These are phyloP conservation scores for Calliopsis andreniformis DNA, from an alignment of 1,140 invertebrate species.

Conservation along the genomic window DNA sequence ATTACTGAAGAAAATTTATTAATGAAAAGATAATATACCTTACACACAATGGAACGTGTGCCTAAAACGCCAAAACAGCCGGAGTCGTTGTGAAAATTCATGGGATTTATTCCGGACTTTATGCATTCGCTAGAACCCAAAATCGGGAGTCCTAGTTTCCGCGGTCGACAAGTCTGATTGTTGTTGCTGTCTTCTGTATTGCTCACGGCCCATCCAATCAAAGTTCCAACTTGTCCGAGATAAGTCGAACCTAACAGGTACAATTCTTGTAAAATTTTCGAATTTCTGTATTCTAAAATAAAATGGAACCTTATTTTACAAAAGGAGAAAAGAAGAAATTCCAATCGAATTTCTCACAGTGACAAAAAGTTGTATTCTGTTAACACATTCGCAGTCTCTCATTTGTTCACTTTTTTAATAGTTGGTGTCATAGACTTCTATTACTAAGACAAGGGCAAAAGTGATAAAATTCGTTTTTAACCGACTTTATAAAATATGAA, in stretches of 20 bases:
- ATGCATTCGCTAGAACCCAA: constrained; percentile 78
- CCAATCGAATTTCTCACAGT: too few relatives aligned
- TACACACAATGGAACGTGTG: constrained; percentile 77
- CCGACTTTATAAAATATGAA: too few relatives aligned
- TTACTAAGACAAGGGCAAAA: too few relatives aligned
- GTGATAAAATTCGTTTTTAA: too few relatives aligned
- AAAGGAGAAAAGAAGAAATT: too few relatives aligned
- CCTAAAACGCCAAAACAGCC: constrained; percentile 82
- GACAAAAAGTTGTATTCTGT: too few relatives aligned
- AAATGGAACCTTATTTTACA: too few relatives aligned
- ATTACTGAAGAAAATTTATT: too few relatives aligned
- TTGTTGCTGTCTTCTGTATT: constrained; percentile 40
- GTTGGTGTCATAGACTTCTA: too few relatives aligned
- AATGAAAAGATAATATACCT: constrained; percentile 67
- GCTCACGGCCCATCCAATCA: constrained; percentile 82
- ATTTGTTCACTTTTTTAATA: too few relatives aligned
- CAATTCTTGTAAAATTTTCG: not conserved
- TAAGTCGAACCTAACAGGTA: constrained; percentile 76
- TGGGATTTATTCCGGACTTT: constrained; percentile 68
- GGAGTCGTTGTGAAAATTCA: constrained; percentile 78
- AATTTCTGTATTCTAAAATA: too few relatives aligned
- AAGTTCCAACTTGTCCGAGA: constrained; percentile 82
- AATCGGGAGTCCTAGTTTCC: constrained; percentile 81
- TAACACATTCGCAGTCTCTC: too few relatives aligned
- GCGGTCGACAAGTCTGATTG: constrained; percentile 75